A percentile compares a stretch with the other conserved stretches of the same genome.
phyloP scores from a whole-genome alignment of 1,140 invertebrate genomes.

The Procambarus virginalis region DNA sequence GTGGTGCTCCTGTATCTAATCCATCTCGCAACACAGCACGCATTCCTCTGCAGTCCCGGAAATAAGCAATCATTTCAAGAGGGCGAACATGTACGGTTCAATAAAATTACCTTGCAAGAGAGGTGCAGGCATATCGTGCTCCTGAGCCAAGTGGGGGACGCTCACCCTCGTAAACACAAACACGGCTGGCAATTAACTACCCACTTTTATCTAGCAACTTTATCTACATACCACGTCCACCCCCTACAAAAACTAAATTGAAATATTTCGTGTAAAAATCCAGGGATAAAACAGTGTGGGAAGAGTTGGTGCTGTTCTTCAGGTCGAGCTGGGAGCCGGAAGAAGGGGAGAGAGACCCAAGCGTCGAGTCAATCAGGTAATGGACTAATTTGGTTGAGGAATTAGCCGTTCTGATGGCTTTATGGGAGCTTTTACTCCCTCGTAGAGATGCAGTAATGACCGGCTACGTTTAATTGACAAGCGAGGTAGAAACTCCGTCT shows the following conservation, averaged over 20 bases:
- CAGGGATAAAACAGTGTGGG: not conserved
- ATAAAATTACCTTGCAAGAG: not conserved
- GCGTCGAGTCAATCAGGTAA: slow-evolving; percentile 19
- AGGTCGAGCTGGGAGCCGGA: too few relatives aligned
- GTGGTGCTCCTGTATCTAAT: not conserved
- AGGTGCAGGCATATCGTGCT: not conserved
- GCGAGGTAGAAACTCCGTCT: not conserved
- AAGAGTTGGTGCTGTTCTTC: not conserved
- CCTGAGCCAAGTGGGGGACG: not conserved
- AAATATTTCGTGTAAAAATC: not conserved
- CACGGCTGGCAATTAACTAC: not conserved
- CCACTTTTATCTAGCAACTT: not conserved
- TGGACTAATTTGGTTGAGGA: slow-evolving; percentile 38
- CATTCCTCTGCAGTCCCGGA: not conserved
- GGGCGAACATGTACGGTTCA: not conserved
- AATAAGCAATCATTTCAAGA: not conserved
- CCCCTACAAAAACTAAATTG: not conserved
- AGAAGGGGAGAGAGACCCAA: not conserved
- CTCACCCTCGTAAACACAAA: too few relatives aligned
- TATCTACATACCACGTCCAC: not conserved
- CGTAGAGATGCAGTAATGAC: not conserved
- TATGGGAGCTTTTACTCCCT: not conserved
- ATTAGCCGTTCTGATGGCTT: slow-evolving; percentile 1
- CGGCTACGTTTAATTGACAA: slow-evolving; percentile 26
- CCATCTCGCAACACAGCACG: not conserved